These are phyloP conservation scores for Istiophorus platypterus DNA, from an alignment of 2,113 vertebrate genomes.

Conservation along the genomic window DNA sequence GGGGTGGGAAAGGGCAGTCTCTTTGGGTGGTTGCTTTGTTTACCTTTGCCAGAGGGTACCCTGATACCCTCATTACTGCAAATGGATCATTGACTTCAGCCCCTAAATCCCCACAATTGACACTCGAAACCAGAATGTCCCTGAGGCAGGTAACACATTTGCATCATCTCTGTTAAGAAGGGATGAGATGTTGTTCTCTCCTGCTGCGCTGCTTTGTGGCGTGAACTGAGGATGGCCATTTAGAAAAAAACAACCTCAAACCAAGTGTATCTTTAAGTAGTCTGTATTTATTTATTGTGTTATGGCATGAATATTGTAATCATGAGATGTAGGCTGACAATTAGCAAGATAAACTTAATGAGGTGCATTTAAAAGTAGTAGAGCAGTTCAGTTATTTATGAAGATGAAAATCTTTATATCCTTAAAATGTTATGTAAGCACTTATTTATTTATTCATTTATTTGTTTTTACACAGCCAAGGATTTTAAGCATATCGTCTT, in stretches of 20 bases:
- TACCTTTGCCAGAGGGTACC: not conserved
- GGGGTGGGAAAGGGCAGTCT: not conserved
- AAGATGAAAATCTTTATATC: not conserved
- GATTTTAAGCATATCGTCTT: not conserved
- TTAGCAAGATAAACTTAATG: not conserved
- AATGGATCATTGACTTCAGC: not conserved
- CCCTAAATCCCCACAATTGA: not conserved
- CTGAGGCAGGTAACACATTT: not conserved
- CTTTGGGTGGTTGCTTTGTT: not conserved
- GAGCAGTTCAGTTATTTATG: not conserved
- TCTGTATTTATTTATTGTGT: not conserved
- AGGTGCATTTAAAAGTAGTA: not conserved
- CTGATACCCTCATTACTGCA: not conserved
- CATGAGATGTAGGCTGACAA: not conserved
- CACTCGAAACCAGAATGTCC: not conserved
- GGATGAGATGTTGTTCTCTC: not conserved
- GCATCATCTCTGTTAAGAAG: slow-evolving; percentile 13
- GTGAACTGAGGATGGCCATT: too few species aligned
- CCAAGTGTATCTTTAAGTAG: not conserved
- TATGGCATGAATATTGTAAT: not conserved
- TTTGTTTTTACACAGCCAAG: not conserved
- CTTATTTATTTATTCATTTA: not conserved
- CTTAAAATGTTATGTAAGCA: not conserved
- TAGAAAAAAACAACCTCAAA: too few species aligned
- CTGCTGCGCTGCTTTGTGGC: not conserved